A percentile compares a stretch with the other conserved stretches of the same genome.
Conservation (phyloP, 2,797 vertebrate genomes). For the Rhodeus uyekii region DNA sequence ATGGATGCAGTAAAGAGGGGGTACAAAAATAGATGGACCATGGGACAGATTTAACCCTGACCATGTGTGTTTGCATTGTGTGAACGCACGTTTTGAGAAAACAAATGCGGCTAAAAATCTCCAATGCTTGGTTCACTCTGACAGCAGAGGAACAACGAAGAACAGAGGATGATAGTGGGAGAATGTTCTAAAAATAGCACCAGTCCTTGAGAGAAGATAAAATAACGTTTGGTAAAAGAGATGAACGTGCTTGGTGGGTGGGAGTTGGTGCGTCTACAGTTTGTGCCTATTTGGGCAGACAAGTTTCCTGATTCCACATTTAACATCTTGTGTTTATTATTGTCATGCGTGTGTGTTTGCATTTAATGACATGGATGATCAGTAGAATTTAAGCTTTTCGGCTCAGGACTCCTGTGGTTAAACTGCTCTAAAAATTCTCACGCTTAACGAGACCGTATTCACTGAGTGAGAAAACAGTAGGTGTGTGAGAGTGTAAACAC, state of each 20-base stretch:
- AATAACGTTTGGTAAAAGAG: conserved; percentile 22
- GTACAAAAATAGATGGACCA: not conserved
- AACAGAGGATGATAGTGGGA: not conserved
- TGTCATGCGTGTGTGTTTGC: not conserved
- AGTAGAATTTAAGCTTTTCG: not conserved
- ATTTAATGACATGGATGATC: conserved; percentile 9
- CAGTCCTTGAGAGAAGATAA: not conserved
- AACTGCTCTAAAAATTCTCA: conserved; percentile 11
- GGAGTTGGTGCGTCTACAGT: conserved; percentile 1
- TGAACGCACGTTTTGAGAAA: not conserved
- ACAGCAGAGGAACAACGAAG: not conserved
- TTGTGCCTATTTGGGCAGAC: not conserved
- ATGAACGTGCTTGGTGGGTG: conserved; percentile 27
- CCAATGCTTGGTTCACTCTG: conserved; percentile 3
- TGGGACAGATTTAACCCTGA: not conserved
- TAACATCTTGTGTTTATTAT: not conserved
- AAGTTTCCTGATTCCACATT: not conserved
- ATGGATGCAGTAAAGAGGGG: not conserved
- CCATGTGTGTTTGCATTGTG: not conserved
- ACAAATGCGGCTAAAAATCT: not conserved
- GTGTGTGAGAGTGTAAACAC: conserved; percentile 9
- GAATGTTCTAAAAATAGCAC: conserved; percentile 8
- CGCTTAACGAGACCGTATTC: not conserved
- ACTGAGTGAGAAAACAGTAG: not conserved
- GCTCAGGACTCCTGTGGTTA: not conserved